Conservation (phyloP, 2,888 invertebrate genomes). For the Abrostola triplasia region DNA sequence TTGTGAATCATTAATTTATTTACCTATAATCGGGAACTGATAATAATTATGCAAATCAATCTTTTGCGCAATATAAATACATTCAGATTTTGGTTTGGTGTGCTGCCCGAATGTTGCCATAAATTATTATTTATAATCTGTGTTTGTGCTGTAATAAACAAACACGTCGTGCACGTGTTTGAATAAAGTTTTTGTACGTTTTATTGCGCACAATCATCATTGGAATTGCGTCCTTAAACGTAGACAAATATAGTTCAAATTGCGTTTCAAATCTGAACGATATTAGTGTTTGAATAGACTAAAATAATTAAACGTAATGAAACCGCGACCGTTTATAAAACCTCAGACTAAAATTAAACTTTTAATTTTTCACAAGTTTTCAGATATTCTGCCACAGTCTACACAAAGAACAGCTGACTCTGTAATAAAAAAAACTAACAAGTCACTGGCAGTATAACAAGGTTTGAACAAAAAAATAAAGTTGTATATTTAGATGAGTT, state of each 20-base stretch:
- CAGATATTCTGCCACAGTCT: background rate
- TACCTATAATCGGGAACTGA: slow-evolving; percentile 42
- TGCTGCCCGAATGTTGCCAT: slow-evolving; percentile 32
- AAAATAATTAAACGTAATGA: background rate
- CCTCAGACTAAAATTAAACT: background rate
- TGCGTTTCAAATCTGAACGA: background rate
- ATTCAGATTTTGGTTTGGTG: slow-evolving; percentile 46
- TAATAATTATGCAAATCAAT: slow-evolving; percentile 51
- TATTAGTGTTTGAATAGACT: background rate
- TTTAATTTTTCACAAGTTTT: background rate
- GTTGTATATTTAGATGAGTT: background rate
- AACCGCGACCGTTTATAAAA: background rate
- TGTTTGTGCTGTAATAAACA: slow-evolving; percentile 15
- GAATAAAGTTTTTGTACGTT: slow-evolving; percentile 3
- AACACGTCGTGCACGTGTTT: slow-evolving; percentile 8
- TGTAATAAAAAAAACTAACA: background rate
- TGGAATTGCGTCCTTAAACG: background rate
- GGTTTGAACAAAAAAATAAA: slow-evolving; percentile 3
- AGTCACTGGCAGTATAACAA: background rate
- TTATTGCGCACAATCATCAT: background rate
- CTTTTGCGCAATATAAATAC: slow-evolving; percentile 35
- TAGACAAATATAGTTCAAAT: background rate
- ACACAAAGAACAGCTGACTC: background rate
- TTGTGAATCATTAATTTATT: slow-evolving; percentile 24
- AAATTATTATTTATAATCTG: slow-evolving; percentile 48